Evolutionary conservation across 2,888 invertebrate species (phyloP), one percentile per base, ranked within the genome.

Genomic region (Argynnis bischoffii): DNA sequence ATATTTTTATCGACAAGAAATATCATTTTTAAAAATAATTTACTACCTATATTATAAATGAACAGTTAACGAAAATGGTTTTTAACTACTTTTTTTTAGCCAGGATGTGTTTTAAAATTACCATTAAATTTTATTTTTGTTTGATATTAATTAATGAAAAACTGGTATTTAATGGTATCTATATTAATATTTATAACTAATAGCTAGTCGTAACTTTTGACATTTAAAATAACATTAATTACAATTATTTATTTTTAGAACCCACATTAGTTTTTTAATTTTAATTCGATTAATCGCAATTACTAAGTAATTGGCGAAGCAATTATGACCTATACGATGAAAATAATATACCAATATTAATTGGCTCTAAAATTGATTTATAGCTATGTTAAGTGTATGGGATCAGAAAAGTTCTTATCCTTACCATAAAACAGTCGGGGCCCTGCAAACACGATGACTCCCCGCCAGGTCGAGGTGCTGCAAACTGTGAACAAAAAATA

Each of bases 381-480:
- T 70, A 63, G 57, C 21, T 68, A 65, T 65, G 51, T 67, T 63
- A 70, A 67, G 41, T 51, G 53, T 63, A 57, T 35, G 51, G 55
- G 56, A 56, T 63, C 67, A 67, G 46, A 69, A 60, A 67, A 69
- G 69, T 63, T 46, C 21, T 18, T 26, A 51, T 67, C 93, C 95
- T 94, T 86, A 95, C 95, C 95, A 95, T 95, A 90, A 95, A 95
- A 86, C 95, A 95, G 91, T 95, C 95, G 76, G 95, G 94, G 84
- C 94, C 95, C 87, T 95, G 95, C 86, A 95, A 92, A 87, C 95
- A 95, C 82, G 94, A 94, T 68, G 94, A 94, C 89, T 94, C 94
- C 85, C 94, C 94, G 83, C 94, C 90, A 78, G 94, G 94, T 68
- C 94, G 93, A 75, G 94, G 94, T 86, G 93, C 92, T 80, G 94